Base-by-base conservation (phyloP, 2,888 invertebrate species). In the Ectemnius lituratus region DNA sequence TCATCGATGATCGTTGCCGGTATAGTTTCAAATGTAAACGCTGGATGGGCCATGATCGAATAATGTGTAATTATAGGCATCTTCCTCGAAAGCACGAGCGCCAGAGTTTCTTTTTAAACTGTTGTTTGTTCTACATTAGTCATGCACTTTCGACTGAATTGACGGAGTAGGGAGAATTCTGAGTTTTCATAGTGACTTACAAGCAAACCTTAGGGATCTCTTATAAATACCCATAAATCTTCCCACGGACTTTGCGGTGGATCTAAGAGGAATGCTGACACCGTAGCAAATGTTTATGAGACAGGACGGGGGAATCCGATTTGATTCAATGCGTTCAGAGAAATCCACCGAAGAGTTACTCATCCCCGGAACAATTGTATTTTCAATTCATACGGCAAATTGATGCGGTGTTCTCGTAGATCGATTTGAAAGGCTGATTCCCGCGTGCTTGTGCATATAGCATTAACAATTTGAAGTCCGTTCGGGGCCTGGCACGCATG, bases 401-500 rank as follows among this genome's bases (percentile, higher is more conserved):
- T 37, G 37, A 37, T 37, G 37, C 37, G 37, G 11, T 4, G 11
- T 37, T 37, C 37, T 37, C 37, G 37, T 11, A 37, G 37, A 37
- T 37, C 8, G 8, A 37, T 37, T 37, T 37, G 8, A 37, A 37
- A 28, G 8, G 20, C 4, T 20, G n/a, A 23, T 23, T 11, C 3
- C 14, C 3, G 60, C 56, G 49, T 49, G 4, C 27, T 67, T 8
- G 28, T 68, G 46, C 56, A 56, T 73, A 67, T 27, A 47, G 20
- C 45, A 60, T 59, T 47, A 37, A 59, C 46, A 70, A 83, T 83
- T 74, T 76, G 16, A 79, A 81, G 63, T 73, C 74, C 37, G 37
- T 20, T 16, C 63, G 58, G 60, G 59, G 61, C 49, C 58, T 62
- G 28, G 64, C 47, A 63, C 59, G 63, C 65, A 62, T 70, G 69